Evolutionary conservation across 2,888 invertebrate species (phyloP), one percentile per base, ranked within the genome.

Genomic region (Pterobdella sp.): DNA sequence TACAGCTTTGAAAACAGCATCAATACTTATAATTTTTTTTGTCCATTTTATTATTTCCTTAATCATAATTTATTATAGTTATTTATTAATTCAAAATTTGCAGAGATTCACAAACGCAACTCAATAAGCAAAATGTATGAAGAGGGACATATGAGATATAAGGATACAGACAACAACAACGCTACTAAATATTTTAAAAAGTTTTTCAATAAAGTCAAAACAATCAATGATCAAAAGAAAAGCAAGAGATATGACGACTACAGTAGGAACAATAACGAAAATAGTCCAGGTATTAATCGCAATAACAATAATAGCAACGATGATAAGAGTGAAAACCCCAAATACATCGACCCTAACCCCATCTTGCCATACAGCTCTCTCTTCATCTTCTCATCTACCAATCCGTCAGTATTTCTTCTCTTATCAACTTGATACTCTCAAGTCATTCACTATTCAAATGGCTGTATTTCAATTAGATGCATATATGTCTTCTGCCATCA

Each of bases 351-450:
- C 63, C 34, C 56, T 34, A 72, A 66, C n/a, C 71, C 74, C 37
- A 71, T 74, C 26, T 49, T 32, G 88, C 97, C 97, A 87, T 98
- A 97, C 87, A 94, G 95, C 87, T 97, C 97, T 87, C 94, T 99
- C 95, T 99, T 98, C 88, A 90, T 98, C 87, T 89, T 99, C 85
- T 93, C 95, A 84, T 93, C 96, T 81, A 96, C 96, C 81, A 99
- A 99, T 88, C 93, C 94, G 95, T 96, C 88, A 90, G 92, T 82
- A 37, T n/a, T n/a, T n/a, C n/a, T n/a, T n/a, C n/a, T n/a, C n/a
- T n/a, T n/a, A n/a, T n/a, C n/a, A n/a, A n/a, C n/a, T n/a, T n/a
- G n/a, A n/a, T n/a, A n/a, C n/a, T n/a, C n/a, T n/a, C n/a, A n/a
- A n/a, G n/a, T n/a, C n/a, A n/a, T n/a, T n/a, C n/a, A n/a, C n/a